Evolutionary conservation across 2,797 vertebrate species (phyloP), one percentile per base, ranked within the genome.

Genomic region (Coracias cyanogaster): DNA sequence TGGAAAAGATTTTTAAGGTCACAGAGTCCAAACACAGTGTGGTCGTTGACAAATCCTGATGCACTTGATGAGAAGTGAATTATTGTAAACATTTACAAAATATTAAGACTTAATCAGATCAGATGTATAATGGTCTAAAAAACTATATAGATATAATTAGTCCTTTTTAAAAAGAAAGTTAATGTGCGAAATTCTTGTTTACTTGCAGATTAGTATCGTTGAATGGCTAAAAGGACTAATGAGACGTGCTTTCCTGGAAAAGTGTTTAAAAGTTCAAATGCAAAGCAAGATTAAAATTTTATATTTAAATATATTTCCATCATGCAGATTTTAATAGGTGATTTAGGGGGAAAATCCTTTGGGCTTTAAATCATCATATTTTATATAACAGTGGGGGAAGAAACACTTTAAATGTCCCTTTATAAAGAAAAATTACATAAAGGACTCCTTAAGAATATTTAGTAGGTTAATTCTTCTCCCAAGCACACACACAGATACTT

Each of bases 221-320:
- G 60, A 77, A 64, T 28, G 55, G 83, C 65, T 90, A 24, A 72
- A 82, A 73, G 41, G 78, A 33, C 60, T 72, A 73, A 77, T 17
- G 51, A 66, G 70, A 25, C 54, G 62, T 8, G 12, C n/a, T 86
- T 89, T 82, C 45, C 71, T 70, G 35, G 61, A 81, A 71, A 31
- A 49, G 18, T 7, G 12, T 76, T 86, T 89, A 28, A 43, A 78
- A 91, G 80, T 78, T 89, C 55, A 85, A 89, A 94, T 92, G 66
- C 89, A 92, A 91, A 95, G 57, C 78, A 60, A 82, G 65, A 95
- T 77, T 55, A 66, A 93, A 92, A 95, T 89, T 19, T 60, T 85
- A 9, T 43, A 80, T 95, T 92, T 85, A 51, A 94, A 95, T 95
- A 37, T 39, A 67, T 94, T 94, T 91, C 64, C 71, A 58, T 89